Conservation (phyloP, 2,888 invertebrate genomes). For the Fragum fragum region DNA sequence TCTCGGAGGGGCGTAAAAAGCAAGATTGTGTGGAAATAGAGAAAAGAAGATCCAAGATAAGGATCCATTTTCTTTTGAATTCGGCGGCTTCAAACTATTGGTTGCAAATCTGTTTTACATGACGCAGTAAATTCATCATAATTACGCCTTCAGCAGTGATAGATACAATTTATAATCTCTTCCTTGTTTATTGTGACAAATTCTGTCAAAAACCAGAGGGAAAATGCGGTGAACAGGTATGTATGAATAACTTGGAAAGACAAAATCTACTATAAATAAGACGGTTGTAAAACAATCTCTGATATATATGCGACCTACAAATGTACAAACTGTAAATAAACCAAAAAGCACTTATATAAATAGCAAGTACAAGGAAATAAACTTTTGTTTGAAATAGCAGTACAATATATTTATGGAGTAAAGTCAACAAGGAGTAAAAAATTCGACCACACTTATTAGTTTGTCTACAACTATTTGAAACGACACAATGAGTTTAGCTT, state of each 20-base stretch:
- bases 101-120: not conserved
- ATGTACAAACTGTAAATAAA: no score
- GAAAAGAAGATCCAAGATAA: no score
- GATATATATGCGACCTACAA: no score
- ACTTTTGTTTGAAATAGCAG: not conserved
- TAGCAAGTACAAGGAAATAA: not conserved
- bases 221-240: constrained; percentile 16
- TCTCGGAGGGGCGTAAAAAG: no score
- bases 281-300: not conserved
- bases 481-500: not conserved
- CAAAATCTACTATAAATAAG: not conserved
- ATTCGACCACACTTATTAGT: not conserved
- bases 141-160: not conserved
- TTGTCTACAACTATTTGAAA: not conserved
- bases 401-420: not conserved
- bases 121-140: constrained; percentile 2
- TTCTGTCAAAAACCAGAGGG: constrained; percentile 8
- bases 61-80: no score
- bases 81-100: no score
- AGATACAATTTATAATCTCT: constrained; percentile 12
- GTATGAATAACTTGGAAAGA: not conserved
- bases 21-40: no score
- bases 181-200: constrained; percentile 21
- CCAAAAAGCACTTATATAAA: no score
- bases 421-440: not conserved